Percentiles rank a stretch among this genome's conserved stretches.
Evolutionary conservation across 2,113 vertebrate species (phyloP).

Genomic region (Cyprinodon tularosa): DNA sequence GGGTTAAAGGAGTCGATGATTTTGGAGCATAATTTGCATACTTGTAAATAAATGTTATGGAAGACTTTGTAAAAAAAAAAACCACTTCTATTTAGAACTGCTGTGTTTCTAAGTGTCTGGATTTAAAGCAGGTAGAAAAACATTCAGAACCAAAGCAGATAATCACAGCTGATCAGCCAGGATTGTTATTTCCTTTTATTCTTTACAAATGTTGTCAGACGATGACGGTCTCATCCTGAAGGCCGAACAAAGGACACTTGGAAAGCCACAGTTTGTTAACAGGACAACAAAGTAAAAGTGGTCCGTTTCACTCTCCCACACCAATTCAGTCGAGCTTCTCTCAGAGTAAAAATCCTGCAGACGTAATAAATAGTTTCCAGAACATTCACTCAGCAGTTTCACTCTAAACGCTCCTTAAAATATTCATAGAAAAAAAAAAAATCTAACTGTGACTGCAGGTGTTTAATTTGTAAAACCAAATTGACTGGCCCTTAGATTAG

Average conservation of each 20-base stretch:
- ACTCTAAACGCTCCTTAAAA: constrained; percentile 6
- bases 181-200: constrained; percentile 70
- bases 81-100: no score
- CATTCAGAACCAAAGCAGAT: background rate
- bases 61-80: no score
- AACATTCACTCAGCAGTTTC: constrained; percentile 28
- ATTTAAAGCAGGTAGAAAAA: background rate
- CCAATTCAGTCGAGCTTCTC: constrained; percentile 10
- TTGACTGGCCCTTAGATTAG: constrained; percentile 30
- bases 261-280: constrained; percentile 49
- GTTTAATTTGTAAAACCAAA: constrained; percentile 73
- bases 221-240: constrained; percentile 42
- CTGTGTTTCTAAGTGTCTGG: no score
- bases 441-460: constrained; percentile 23
- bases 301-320: background rate
- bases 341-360: constrained; percentile 30
- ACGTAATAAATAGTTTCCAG: constrained; percentile 65
- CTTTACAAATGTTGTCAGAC: constrained; percentile 69
- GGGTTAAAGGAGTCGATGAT: no score
- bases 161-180: background rate
- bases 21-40: no score
- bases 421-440: background rate
- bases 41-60: no score
- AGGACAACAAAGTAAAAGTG: constrained; percentile 22
- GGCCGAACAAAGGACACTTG: constrained; percentile 75